Conservation (phyloP, 1,140 invertebrate species). For the Anthonomus grandis region DNA sequence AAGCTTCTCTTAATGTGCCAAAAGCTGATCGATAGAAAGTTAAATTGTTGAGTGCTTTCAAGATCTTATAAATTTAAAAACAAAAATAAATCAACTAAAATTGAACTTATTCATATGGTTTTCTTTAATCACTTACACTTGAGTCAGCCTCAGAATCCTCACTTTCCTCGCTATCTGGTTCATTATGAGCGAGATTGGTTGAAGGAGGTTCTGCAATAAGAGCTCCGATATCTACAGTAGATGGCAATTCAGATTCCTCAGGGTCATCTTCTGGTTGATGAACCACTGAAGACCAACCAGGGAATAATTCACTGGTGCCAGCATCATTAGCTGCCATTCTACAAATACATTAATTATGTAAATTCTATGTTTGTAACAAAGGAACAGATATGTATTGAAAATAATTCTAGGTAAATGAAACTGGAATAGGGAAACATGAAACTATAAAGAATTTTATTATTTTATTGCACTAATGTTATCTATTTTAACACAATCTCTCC, state of each 20-base stretch:
- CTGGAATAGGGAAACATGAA: too few relatives aligned
- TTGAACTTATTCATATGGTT: too few relatives aligned
- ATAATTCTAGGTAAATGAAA: too few relatives aligned
- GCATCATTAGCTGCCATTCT: constrained; percentile 47
- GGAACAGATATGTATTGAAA: too few relatives aligned
- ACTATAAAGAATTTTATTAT: too few relatives aligned
- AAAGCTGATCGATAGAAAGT: too few relatives aligned
- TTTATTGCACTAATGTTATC: too few relatives aligned
- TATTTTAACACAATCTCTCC: too few relatives aligned
- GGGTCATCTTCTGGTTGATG: constrained; percentile 61
- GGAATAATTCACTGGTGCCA: constrained; percentile 44
- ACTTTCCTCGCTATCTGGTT: constrained; percentile 40
- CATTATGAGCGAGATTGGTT: constrained; percentile 32
- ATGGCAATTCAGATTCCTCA: constrained; percentile 58
- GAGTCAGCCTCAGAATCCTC: constrained; percentile 48
- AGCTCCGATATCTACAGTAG: constrained; percentile 61
- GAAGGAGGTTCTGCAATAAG: constrained; percentile 42
- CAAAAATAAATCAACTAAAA: too few relatives aligned
- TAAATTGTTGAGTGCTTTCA: too few relatives aligned
- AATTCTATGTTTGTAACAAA: too few relatives aligned
- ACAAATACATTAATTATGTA: constrained; percentile 8
- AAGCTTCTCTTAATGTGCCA: too few relatives aligned
- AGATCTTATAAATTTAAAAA: neutral
- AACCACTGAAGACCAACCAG: constrained; percentile 59
- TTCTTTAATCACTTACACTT: constrained; percentile 49